Base-by-base conservation (phyloP, 2,113 vertebrate species). In the Plectropomus leopardus region DNA sequence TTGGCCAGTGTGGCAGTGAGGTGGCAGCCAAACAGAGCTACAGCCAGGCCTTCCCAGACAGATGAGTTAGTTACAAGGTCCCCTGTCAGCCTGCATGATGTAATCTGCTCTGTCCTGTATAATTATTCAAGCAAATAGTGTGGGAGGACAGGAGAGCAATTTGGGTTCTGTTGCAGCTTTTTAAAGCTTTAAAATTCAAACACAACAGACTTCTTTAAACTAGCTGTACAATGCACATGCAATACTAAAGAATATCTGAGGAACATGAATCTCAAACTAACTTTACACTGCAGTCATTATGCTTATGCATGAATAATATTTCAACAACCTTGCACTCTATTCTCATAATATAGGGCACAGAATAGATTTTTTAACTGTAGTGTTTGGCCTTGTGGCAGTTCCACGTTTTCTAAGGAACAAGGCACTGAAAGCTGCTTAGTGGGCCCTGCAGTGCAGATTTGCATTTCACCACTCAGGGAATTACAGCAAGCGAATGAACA, bases 381-480 rank as follows among this genome's bases (percentile, higher is more conserved):
- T 51, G 30, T 79, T 75, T 74, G 30, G 32, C 74, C 86, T 80
- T 75, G 84, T 85, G 69, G 84, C 55, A 53, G 79, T 63, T 78
- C 42, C 54, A 60, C n/a, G 59, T 94, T 92, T 88, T 88, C 86
- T 70, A 85, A 89, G 85, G 71, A 87, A 85, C 87, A 84, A 76
- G 72, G 79, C 75, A 80, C 66, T 60, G 81, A 93, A 95, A 94
- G 91, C 90, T 91, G 89, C 94, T 94, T 95, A 94, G 88, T 75
- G 76, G 69, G 83, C 68, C 86, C 92, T 91, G 90, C 65, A 71
- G 91, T 50, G 88, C 90, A 91, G 90, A 94, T 94, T 92, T 94
- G 93, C 91, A 92, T 91, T 95, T 92, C 88, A 88, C 91, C 92
- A 92, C 79, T 76, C 77, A 92, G 83, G 86, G 93, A 93, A 90